Evolutionary conservation across 2,797 vertebrate genomes (phyloP), one percentile per base, ranked within the genome.

Genomic region (Nyctalus aviator): DNA sequence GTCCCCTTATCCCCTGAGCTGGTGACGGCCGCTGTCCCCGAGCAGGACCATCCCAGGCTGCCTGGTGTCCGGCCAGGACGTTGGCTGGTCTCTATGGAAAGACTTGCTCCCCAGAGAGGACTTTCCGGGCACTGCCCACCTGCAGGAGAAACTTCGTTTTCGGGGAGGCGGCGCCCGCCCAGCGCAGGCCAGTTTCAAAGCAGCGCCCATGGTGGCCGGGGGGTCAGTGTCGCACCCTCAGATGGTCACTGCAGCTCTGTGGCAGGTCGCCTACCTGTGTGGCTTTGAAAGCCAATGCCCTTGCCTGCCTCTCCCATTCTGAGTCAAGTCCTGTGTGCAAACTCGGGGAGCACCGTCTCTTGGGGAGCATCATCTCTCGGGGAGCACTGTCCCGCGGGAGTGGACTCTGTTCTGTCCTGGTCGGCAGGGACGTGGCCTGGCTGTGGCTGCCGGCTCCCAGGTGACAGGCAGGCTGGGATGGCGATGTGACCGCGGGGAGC

Each of bases 11-110:
- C 55, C 69, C 91, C 91, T 55, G 35, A 82, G 50, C 12, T 46
- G 48, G 20, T 68, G 82, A 68, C 11, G 68, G 8, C 14, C 69
- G 59, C 37, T 88, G 88, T 90, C 23, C 25, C 72, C 25, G 78
- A 82, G 66, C 11, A 62, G 57, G 53, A 53, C 64, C 73, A 73
- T 44, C 27, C 35, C 72, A 59, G 55, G 32, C 44, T 82, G 69
- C 59, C 76, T 13, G 84, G 72, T 75, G 44, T 77, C 87, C 18
- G 75, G 55, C 25, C 37, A 79, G 82, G 57, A 93, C 55, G 84
- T 37, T 72, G 37, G 35, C 35, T 82, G 53, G 48, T 62, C 89
- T 93, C 46, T 68, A 37, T 57, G 62, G 73, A 94, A 86, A 91
- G 87, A 21, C 23, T 57, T 27, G 57, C 27, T 57, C 57, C 3